Conservation (phyloP, 2,113 vertebrate species). For the Chaetodon auriga region DNA sequence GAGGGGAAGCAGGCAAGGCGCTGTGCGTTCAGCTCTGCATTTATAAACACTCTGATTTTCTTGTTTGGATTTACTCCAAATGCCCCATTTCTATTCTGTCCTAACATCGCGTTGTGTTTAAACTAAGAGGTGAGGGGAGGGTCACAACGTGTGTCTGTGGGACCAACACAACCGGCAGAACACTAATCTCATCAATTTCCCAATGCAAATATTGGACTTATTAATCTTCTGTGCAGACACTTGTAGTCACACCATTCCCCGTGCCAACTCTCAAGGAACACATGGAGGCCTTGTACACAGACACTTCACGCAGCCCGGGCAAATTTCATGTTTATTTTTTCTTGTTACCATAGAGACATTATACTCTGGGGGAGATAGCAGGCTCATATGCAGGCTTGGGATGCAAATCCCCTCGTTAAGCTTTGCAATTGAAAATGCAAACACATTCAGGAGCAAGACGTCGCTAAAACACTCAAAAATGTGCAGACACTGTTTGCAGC, state of each 20-base stretch:
- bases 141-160: conserved; percentile 36
- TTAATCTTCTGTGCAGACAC: conserved; percentile 71
- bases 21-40: conserved; percentile 13
- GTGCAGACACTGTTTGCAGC: conserved; percentile 13
- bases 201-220: conserved; percentile 72
- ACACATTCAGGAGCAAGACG: conserved; percentile 49
- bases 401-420: conserved; percentile 68
- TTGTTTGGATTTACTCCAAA: conserved; percentile 58
- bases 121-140: conserved; percentile 52
- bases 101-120: conserved; percentile 66
- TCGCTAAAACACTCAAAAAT: conserved; percentile 39
- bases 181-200: conserved; percentile 73
- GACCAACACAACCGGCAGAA: conserved; percentile 25
- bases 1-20: background rate
- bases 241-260: conserved; percentile 50
- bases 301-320: conserved; percentile 52
- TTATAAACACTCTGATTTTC: conserved; percentile 58
- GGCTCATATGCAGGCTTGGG: conserved; percentile 41
- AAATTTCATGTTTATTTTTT: conserved; percentile 69
- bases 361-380: conserved; percentile 49
- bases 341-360: conserved; percentile 73
- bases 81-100: conserved; percentile 51
- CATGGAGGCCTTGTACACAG: conserved; percentile 62
- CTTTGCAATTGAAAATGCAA: conserved; percentile 64
- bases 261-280: conserved; percentile 57